These are phyloP conservation scores for Hipparchia semele DNA, from an alignment of 2,888 invertebrate species.

Conservation along the genomic window DNA sequence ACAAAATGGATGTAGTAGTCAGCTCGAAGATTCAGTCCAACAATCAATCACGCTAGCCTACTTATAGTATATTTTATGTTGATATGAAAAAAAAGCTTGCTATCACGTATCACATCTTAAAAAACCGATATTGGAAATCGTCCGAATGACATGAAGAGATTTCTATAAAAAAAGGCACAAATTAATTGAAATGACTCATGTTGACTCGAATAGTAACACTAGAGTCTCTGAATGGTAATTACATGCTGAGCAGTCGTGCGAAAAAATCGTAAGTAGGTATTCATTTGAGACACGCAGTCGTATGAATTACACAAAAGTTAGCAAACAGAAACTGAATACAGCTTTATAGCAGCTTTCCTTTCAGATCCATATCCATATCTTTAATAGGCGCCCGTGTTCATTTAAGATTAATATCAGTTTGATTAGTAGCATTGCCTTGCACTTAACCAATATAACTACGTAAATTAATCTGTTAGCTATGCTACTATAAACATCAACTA, in stretches of 20 bases:
- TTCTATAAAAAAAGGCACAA: not conserved
- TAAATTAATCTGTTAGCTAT: not conserved
- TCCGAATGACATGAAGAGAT: not conserved
- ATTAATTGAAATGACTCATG: no score
- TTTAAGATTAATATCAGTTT: not conserved
- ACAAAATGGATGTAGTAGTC: constrained; percentile 6
- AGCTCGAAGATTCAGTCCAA: constrained; percentile 31
- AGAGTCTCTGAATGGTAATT: no score
- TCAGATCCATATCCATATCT: no score
- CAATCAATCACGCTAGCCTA: constrained; percentile 45
- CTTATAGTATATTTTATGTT: constrained; percentile 17
- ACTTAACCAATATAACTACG: not conserved
- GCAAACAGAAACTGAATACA: no score
- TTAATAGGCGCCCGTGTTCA: no score
- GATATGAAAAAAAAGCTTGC: constrained; percentile 3
- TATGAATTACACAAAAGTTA: no score
- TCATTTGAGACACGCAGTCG: no score
- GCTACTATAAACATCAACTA: not conserved
- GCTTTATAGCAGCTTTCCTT: no score
- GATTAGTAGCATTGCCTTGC: not conserved
- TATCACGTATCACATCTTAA: not conserved
- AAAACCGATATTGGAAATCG: not conserved
- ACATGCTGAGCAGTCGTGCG: no score
- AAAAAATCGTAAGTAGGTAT: no score
- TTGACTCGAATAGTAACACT: no score